phyloP scores from a whole-genome alignment of 2,888 invertebrate species.

The Clanis bilineata region DNA sequence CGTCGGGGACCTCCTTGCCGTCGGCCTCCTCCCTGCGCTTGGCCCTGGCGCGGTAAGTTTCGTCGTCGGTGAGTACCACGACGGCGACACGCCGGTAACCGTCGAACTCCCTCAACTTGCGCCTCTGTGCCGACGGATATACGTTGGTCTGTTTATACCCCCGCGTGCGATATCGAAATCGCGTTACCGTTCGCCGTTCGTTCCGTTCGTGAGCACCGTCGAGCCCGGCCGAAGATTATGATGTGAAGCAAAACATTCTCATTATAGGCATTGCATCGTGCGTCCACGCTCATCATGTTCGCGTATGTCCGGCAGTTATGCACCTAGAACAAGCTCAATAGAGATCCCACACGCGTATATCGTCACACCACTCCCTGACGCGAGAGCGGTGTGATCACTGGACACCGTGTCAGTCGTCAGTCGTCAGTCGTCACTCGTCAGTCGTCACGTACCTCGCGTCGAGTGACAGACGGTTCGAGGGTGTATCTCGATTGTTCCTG shows the following conservation, averaged over 20 bases:
- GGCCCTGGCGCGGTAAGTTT: constrained; percentile 88
- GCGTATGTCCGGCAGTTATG: constrained; percentile 40
- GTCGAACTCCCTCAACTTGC: constrained; percentile 98
- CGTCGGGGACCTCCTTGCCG: constrained; percentile 96
- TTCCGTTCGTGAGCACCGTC: constrained; percentile 27
- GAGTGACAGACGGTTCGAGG: too few relatives aligned
- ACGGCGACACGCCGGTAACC: constrained; percentile 96
- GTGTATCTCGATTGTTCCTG: constrained; percentile 67
- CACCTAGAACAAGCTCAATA: constrained; percentile 74
- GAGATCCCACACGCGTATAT: constrained; percentile 60
- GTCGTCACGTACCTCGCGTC: constrained; percentile 51
- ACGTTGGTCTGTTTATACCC: constrained; percentile 93
- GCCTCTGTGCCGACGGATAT: constrained; percentile 97
- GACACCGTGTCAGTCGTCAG: neutral
- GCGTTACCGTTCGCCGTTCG: constrained; percentile 36
- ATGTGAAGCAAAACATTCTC: constrained; percentile 66
- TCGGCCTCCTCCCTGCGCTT: constrained; percentile 93
- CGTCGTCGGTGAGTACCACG: constrained; percentile 94
- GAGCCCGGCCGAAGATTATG: constrained; percentile 40
- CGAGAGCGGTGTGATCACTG: constrained; percentile 9
- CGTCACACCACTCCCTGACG: constrained; percentile 29
- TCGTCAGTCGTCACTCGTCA: neutral
- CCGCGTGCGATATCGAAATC: constrained; percentile 56
- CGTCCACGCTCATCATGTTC: constrained; percentile 24
- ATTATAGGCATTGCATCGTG: constrained; percentile 45